Evolutionary conservation across 2,888 invertebrate genomes (phyloP).

Genomic region (Patella caerulea): DNA sequence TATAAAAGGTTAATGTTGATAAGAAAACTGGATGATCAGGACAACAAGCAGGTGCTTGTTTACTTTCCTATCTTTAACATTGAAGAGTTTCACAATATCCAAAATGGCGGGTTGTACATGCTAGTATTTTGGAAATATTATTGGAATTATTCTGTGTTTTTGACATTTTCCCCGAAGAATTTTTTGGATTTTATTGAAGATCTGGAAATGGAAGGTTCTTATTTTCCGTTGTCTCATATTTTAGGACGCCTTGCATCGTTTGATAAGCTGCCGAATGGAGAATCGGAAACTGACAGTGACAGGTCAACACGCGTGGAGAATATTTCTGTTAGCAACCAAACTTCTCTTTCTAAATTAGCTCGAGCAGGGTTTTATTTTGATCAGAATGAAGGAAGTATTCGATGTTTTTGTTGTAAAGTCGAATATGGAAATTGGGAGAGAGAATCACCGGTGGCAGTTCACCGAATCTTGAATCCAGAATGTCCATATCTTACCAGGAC

Average conservation of each 20-base stretch:
- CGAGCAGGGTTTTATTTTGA: slow-evolving; percentile 1
- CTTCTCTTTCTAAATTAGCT: neutral
- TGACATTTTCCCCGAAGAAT: neutral
- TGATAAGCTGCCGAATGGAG: neutral
- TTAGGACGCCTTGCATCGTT: neutral
- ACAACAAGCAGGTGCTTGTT: too few species aligned
- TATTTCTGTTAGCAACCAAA: neutral
- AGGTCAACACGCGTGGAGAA: neutral
- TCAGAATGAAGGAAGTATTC: neutral
- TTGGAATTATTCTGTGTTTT: neutral
- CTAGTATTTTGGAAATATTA: neutral
- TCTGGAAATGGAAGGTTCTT: neutral
- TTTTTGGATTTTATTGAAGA: neutral
- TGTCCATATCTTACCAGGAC: neutral
- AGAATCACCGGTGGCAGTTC: neutral
- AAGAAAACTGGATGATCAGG: too few species aligned
- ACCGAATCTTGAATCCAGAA: neutral
- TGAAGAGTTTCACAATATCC: slow-evolving; percentile 5
- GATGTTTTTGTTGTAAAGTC: neutral
- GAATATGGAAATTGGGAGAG: neutral
- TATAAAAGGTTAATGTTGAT: too few species aligned
- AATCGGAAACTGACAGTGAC: neutral
- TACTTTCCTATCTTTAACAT: too few species aligned
- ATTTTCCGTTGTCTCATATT: neutral
- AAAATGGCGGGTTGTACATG: neutral